Conservation (phyloP, 2,888 invertebrate genomes). For the Tetragonula carbonaria region DNA sequence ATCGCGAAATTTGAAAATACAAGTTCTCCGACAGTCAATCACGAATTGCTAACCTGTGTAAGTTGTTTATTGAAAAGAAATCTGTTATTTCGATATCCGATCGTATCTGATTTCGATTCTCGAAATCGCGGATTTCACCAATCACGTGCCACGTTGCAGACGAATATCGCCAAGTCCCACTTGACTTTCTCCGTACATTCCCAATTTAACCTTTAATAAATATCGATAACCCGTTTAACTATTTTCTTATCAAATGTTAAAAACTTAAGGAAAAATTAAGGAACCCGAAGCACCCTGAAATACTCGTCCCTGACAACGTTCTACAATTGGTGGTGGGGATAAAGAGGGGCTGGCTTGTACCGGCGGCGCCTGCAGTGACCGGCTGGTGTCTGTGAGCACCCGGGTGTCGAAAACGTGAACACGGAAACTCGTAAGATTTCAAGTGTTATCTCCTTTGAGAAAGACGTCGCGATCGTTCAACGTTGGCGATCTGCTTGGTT, state of each 20-base stretch:
- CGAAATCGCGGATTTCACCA: background rate
- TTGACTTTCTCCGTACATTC: background rate
- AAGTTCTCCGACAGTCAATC: background rate
- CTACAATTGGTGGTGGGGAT: slow-evolving; percentile 47
- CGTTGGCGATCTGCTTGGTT: slow-evolving; percentile 11
- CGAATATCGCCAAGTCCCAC: background rate
- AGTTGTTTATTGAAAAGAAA: background rate
- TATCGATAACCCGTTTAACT: background rate
- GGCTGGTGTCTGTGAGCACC: slow-evolving; percentile 77
- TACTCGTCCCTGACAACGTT: slow-evolving; percentile 40
- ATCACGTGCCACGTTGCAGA: background rate
- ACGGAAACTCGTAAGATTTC: slow-evolving; percentile 19
- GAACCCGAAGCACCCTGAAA: background rate
- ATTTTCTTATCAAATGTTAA: background rate
- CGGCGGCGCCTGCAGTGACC: slow-evolving; percentile 78
- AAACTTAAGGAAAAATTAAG: background rate
- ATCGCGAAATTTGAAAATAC: background rate
- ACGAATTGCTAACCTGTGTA: background rate
- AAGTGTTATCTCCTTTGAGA: slow-evolving; percentile 3
- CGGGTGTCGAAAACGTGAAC: slow-evolving; percentile 69
- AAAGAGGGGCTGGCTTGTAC: slow-evolving; percentile 67
- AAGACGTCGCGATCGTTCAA: slow-evolving; percentile 5
- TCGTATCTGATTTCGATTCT: background rate
- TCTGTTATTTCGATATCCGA: slow-evolving; percentile 10
- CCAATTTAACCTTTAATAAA: background rate